These are phyloP conservation scores for Drosophila mojavensis DNA, from an alignment of 1,140 invertebrate genomes.

Conservation along the genomic window DNA sequence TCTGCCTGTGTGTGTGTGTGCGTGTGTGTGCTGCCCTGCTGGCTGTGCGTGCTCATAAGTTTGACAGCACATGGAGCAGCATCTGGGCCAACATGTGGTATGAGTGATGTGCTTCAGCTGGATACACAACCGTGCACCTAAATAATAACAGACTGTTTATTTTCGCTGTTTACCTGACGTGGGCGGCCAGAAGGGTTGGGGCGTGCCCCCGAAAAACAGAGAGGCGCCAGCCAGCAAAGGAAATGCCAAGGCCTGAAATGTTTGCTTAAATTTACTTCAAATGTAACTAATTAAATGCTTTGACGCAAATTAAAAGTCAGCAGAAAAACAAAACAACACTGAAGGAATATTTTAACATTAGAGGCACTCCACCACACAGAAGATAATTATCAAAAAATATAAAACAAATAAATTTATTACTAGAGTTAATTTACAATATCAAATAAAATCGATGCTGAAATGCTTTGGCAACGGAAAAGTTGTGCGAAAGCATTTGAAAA, in stretches of 20 bases:
- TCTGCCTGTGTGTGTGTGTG: conserved; percentile 14
- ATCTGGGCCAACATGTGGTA: conserved; percentile 60
- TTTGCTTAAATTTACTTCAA: conserved; percentile 48
- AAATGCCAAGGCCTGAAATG: conserved; percentile 20
- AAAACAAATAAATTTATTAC: not conserved
- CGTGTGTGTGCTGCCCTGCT: conserved; percentile 1
- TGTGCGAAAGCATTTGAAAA: not conserved
- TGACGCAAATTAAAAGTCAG: conserved; percentile 24
- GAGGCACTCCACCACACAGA: not conserved
- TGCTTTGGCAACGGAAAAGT: not conserved
- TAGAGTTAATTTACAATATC: too few relatives aligned
- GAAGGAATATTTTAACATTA: not conserved
- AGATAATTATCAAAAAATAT: not conserved
- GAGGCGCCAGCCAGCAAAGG: not conserved
- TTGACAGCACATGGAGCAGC: conserved; percentile 11
- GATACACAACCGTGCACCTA: conserved; percentile 29
- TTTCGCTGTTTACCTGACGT: conserved; percentile 31
- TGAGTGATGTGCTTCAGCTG: conserved; percentile 63
- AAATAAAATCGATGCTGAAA: too few relatives aligned
- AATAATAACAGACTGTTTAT: conserved; percentile 61
- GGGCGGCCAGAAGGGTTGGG: not conserved
- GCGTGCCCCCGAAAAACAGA: not conserved
- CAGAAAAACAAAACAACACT: not conserved
- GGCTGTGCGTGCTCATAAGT: conserved; percentile 29
- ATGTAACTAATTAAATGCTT: conserved; percentile 48